Evolutionary conservation across 2,113 vertebrate species (phyloP).

Genomic region (Lamprotornis superbus): DNA sequence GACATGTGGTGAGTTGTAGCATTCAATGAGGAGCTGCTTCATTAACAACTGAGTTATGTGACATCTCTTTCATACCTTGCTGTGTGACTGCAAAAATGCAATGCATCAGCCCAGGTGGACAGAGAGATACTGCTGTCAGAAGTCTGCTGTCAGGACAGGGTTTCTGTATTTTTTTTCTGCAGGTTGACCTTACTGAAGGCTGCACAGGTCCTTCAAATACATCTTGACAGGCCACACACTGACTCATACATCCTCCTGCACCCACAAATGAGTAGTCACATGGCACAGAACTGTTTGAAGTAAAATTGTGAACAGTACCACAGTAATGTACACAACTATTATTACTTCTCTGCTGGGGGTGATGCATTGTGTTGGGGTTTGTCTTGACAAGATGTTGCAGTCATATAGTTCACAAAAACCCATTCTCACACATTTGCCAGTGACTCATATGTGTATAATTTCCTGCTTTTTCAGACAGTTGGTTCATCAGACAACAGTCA

Average conservation of each 20-base stretch:
- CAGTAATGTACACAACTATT: background rate
- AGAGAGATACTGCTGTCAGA: background rate
- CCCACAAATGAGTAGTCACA: background rate
- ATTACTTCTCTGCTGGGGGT: background rate
- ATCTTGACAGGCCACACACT: background rate
- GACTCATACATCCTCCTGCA: background rate
- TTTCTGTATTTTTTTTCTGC: background rate
- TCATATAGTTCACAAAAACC: background rate
- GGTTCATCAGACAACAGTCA: background rate
- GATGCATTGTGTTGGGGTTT: background rate
- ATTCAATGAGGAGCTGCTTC: background rate
- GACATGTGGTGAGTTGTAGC: background rate
- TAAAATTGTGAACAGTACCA: background rate
- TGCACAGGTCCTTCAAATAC: background rate
- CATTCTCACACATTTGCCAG: background rate
- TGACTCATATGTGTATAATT: background rate
- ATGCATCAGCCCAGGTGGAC: background rate
- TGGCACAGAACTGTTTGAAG: background rate
- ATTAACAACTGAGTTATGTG: conserved; percentile 10
- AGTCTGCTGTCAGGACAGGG: background rate
- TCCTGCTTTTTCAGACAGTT: background rate
- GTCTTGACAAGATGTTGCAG: background rate
- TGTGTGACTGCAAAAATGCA: background rate
- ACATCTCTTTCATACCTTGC: background rate
- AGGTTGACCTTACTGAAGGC: background rate